Evolutionary conservation across 2,113 vertebrate genomes (phyloP).

Genomic region (Lycaon pictus): DNA sequence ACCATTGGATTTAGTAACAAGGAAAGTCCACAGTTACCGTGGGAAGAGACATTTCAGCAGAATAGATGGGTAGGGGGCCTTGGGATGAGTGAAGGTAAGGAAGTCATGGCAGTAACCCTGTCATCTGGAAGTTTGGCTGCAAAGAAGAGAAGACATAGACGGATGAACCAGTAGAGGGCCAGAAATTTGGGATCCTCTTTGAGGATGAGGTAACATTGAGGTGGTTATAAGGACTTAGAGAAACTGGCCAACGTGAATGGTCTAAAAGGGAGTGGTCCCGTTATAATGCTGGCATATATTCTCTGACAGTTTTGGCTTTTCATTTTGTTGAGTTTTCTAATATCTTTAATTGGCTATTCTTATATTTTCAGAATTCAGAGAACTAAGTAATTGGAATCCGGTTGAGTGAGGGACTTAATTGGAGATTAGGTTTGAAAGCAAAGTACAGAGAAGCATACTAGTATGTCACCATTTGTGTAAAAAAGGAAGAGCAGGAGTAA

Average conservation of each 20-base stretch:
- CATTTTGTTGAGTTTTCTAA: slow-evolving; percentile 29
- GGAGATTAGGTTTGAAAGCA: neutral
- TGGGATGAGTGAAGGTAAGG: neutral
- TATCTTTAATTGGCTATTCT: neutral
- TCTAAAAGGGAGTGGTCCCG: neutral
- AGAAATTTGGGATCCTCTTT: neutral
- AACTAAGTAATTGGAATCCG: neutral
- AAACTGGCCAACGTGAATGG: neutral
- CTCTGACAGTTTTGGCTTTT: neutral
- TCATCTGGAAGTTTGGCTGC: neutral
- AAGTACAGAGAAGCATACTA: neutral
- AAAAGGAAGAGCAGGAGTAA: neutral
- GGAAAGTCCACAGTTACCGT: neutral
- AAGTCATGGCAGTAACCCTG: neutral
- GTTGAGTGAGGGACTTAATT: neutral
- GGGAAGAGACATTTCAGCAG: neutral
- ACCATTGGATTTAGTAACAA: neutral
- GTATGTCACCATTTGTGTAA: neutral
- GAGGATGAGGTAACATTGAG: neutral
- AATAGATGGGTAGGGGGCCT: neutral
- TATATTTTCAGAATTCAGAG: neutral
- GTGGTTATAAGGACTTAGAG: neutral
- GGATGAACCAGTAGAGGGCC: neutral
- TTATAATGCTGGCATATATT: too few relatives aligned
- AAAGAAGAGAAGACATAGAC: neutral